A percentile compares a stretch with the other conserved stretches of the same genome.
Evolutionary conservation across 2,113 vertebrate species (phyloP).

Genomic region (Cebidichthys violaceus): DNA sequence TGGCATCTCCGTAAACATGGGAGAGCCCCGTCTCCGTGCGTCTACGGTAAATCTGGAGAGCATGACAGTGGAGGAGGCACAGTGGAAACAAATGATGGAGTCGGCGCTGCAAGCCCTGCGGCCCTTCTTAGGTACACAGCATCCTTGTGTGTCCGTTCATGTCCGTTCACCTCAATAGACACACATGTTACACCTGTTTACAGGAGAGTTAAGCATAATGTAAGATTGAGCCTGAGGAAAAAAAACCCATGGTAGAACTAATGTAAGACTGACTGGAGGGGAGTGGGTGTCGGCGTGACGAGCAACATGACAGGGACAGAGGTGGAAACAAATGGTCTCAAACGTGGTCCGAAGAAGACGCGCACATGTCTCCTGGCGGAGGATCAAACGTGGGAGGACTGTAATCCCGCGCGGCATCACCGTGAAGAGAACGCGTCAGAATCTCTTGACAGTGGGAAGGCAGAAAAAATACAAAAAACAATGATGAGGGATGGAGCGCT

Average conservation of each 20-base stretch:
- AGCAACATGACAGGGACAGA: slow-evolving; percentile 47
- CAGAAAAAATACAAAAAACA: slow-evolving; percentile 50
- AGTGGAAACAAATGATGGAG: neutral
- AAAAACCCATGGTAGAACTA: slow-evolving; percentile 9
- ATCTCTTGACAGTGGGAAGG: slow-evolving; percentile 63
- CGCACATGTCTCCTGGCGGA: slow-evolving; percentile 49
- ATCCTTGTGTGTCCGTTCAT: neutral
- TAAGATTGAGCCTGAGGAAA: neutral
- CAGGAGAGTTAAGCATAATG: neutral
- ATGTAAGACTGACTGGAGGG: neutral
- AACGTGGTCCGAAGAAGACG: slow-evolving; percentile 19
- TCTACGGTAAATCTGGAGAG: neutral
- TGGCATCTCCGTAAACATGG: slow-evolving; percentile 7
- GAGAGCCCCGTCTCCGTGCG: neutral
- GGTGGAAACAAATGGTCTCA: slow-evolving; percentile 64
- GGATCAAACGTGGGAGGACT: slow-evolving; percentile 69
- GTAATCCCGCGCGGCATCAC: slow-evolving; percentile 59
- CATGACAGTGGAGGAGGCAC: neutral
- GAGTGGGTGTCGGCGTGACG: slow-evolving; percentile 41
- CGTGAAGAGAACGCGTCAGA: slow-evolving; percentile 49
- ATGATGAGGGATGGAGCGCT: slow-evolving; percentile 44
- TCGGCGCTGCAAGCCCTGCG: neutral
- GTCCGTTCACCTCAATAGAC: neutral
- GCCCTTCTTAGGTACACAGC: neutral
- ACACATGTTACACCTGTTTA: slow-evolving; percentile 1